Percentiles rank a stretch among this genome's conserved stretches.
These are phyloP conservation scores for Protosalanx chinensis DNA, from an alignment of 2,797 vertebrate species.

Conservation along the genomic window DNA sequence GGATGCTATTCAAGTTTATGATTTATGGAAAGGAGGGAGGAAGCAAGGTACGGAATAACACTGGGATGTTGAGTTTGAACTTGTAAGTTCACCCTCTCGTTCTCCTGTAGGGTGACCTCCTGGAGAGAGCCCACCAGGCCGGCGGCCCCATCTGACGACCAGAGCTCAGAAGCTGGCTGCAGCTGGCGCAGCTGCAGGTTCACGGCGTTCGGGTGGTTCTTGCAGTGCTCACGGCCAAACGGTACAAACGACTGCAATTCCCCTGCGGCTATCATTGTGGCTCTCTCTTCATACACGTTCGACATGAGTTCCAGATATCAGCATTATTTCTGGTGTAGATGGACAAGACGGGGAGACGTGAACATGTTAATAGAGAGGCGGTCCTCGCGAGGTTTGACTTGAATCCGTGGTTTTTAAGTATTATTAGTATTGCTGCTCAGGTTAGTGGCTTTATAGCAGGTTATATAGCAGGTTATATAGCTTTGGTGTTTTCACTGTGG, in stretches of 20 bases:
- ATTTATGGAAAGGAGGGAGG: background rate
- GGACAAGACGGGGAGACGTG: background rate
- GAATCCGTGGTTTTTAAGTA: too few relatives aligned
- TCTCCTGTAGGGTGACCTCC: slow-evolving; percentile 93
- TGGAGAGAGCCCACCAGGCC: slow-evolving; percentile 92
- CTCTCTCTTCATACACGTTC: slow-evolving; percentile 98
- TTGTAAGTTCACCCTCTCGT: slow-evolving; percentile 78
- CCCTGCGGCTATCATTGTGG: slow-evolving; percentile 98
- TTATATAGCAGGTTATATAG: too few relatives aligned
- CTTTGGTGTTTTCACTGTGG: background rate
- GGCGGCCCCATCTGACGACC: slow-evolving; percentile 92
- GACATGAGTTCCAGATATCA: slow-evolving; percentile 99
- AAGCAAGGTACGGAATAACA: too few relatives aligned
- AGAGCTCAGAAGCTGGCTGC: slow-evolving; percentile 94
- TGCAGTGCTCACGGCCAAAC: slow-evolving; percentile 95
- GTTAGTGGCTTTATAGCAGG: too few relatives aligned
- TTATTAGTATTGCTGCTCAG: too few relatives aligned
- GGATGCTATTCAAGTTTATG: background rate
- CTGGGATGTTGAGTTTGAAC: too few relatives aligned
- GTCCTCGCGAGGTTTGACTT: background rate
- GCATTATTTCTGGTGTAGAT: slow-evolving; percentile 88
- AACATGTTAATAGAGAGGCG: background rate
- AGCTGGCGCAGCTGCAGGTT: slow-evolving; percentile 95
- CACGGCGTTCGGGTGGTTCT: slow-evolving; percentile 92
- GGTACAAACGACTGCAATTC: slow-evolving; percentile 99